Evolutionary conservation across 2,888 invertebrate genomes (phyloP).

Genomic region (Diabrotica balteata): DNA sequence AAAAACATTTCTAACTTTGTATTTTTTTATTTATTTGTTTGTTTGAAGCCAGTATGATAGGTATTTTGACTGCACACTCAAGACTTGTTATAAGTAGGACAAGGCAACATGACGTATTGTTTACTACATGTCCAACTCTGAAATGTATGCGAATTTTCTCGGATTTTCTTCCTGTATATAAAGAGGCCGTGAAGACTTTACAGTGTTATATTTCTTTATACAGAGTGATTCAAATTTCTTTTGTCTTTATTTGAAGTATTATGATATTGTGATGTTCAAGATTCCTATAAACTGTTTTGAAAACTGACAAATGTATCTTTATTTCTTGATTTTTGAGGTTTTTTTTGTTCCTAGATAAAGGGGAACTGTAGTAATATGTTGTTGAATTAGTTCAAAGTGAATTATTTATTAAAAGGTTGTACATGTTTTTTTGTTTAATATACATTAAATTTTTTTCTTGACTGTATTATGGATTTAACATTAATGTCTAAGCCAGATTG

Average conservation of each 20-base stretch:
- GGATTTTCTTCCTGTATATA: conserved; percentile 11
- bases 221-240: conserved; percentile 1
- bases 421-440: no score
- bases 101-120: conserved; percentile 27
- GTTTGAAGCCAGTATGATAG: conserved; percentile 4
- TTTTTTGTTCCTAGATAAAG: no score
- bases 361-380: no score
- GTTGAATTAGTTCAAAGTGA: no score
- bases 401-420: no score
- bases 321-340: no score
- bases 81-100: conserved; percentile 28
- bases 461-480: no score
- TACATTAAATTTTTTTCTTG: no score
- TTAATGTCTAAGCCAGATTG: no score
- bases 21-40: neutral
- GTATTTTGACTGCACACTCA: conserved; percentile 17
- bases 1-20: neutral
- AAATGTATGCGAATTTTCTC: conserved; percentile 10
- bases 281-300: no score
- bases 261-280: no score
- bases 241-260: neutral
- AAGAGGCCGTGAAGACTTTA: conserved; percentile 15
- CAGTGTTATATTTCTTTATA: neutral
- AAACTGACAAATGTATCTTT: no score
- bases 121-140: conserved; percentile 12